Evolutionary conservation across 2,113 vertebrate genomes (phyloP).

Genomic region (Paracanthobrama guichenoti): DNA sequence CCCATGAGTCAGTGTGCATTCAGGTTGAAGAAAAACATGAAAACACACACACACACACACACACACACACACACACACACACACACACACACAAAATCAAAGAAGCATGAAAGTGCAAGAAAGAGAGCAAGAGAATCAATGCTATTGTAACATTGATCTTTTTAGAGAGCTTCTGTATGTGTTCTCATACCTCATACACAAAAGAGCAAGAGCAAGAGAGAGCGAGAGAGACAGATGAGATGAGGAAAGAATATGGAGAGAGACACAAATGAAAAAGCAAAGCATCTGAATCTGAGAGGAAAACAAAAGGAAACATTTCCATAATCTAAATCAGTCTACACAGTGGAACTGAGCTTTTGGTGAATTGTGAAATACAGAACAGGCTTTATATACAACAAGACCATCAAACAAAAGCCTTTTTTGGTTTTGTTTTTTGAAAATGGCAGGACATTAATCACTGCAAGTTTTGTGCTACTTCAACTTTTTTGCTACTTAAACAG

Average conservation of each 20-base stretch:
- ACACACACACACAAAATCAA: not conserved
- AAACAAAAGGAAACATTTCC: constrained; percentile 32
- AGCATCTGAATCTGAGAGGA: constrained; percentile 5
- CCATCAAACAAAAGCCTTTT: constrained; percentile 1
- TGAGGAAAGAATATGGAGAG: constrained; percentile 42
- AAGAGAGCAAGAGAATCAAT: constrained; percentile 57
- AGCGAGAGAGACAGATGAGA: constrained; percentile 29
- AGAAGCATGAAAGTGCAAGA: not conserved
- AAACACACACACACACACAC: not conserved
- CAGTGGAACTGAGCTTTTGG: not conserved
- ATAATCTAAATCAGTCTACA: constrained; percentile 19
- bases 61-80: constrained; percentile 28
- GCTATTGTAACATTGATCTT: constrained; percentile 72
- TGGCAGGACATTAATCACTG: constrained; percentile 8
- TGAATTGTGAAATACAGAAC: constrained; percentile 17
- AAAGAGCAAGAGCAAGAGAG: constrained; percentile 7
- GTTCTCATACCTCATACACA: constrained; percentile 61
- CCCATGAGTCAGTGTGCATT: too few species aligned
- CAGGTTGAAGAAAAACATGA: too few species aligned
- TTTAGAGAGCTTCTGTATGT: constrained; percentile 68
- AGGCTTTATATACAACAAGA: not conserved
- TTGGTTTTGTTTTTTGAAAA: not conserved
- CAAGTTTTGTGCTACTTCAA: not conserved
- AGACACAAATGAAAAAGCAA: constrained; percentile 39
- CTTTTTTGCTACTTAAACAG: not conserved